phyloP scores from a whole-genome alignment of 2,113 vertebrate species.

The Stegostoma tigrinum region DNA sequence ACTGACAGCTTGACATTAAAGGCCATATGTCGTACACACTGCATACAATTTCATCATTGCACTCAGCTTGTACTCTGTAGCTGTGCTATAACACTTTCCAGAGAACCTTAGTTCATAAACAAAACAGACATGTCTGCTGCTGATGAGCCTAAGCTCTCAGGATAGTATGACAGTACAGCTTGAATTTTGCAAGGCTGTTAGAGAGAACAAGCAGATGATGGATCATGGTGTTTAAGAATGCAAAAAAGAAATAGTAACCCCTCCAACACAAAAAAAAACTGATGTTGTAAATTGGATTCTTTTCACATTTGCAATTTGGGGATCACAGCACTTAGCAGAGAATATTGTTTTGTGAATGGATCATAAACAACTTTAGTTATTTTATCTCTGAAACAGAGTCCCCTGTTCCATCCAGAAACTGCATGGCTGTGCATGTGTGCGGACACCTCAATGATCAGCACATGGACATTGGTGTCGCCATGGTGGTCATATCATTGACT shows the following conservation, averaged over 20 bases:
- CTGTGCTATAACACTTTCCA: constrained; percentile 35
- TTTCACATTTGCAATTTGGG: background rate
- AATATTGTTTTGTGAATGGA: constrained; percentile 5
- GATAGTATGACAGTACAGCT: background rate
- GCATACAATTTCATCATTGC: constrained; percentile 31
- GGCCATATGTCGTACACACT: constrained; percentile 37
- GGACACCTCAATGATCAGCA: too few relatives aligned
- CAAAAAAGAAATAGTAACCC: background rate
- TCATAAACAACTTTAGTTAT: background rate
- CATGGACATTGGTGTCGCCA: too few relatives aligned
- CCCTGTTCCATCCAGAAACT: too few relatives aligned
- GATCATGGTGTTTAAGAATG: background rate
- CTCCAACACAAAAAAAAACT: background rate
- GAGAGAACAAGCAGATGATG: background rate
- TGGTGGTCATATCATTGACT: too few relatives aligned
- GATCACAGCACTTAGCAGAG: background rate
- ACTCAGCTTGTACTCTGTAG: constrained; percentile 36
- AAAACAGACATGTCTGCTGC: constrained; percentile 27
- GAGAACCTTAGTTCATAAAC: constrained; percentile 24
- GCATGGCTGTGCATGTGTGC: too few relatives aligned
- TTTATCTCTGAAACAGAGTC: background rate
- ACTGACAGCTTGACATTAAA: constrained; percentile 37
- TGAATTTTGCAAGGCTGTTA: constrained; percentile 17
- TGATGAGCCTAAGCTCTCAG: constrained; percentile 12
- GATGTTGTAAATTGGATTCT: background rate